Conservation (phyloP, 2,113 vertebrate species). For the Mola mola region DNA sequence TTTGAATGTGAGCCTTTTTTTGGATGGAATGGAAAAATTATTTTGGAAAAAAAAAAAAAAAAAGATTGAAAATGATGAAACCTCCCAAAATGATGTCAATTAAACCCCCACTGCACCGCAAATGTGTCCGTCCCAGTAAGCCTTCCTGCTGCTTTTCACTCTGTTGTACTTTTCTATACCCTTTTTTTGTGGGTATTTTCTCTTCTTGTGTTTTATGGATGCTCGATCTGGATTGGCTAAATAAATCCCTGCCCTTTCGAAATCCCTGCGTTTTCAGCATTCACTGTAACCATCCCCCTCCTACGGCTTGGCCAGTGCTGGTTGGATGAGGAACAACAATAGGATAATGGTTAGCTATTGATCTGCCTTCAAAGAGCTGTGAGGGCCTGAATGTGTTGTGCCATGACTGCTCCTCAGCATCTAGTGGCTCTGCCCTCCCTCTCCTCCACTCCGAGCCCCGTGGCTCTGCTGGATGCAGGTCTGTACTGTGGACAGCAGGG, state of each 20-base stretch:
- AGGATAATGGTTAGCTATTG: conserved; percentile 79
- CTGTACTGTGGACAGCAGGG: conserved; percentile 68
- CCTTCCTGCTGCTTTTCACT: conserved; percentile 44
- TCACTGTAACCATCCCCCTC: conserved; percentile 67
- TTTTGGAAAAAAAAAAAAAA: too few relatives aligned
- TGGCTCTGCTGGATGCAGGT: conserved; percentile 50
- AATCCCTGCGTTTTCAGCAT: conserved; percentile 64
- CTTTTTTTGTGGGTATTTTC: conserved; percentile 35
- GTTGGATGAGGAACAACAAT: conserved; percentile 78
- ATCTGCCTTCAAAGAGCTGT: conserved; percentile 77
- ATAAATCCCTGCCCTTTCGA: conserved; percentile 70
- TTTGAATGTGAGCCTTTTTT: conserved; percentile 64
- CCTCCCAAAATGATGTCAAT: conserved; percentile 41
- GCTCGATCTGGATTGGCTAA: conserved; percentile 54
- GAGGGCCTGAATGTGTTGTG: conserved; percentile 77
- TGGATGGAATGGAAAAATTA: conserved; percentile 64
- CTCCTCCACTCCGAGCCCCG: conserved; percentile 43
- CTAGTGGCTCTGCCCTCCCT: conserved; percentile 72
- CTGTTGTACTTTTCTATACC: conserved; percentile 36
- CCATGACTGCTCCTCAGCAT: conserved; percentile 76
- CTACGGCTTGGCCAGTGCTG: conserved; percentile 66
- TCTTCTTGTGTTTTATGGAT: conserved; percentile 22
- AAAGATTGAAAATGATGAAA: too few relatives aligned
- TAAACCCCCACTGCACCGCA: conserved; percentile 51
- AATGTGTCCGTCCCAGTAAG: conserved; percentile 47